Evolutionary conservation across 2,113 vertebrate genomes (phyloP).

Genomic region (Oxygymnocypris stewartii): DNA sequence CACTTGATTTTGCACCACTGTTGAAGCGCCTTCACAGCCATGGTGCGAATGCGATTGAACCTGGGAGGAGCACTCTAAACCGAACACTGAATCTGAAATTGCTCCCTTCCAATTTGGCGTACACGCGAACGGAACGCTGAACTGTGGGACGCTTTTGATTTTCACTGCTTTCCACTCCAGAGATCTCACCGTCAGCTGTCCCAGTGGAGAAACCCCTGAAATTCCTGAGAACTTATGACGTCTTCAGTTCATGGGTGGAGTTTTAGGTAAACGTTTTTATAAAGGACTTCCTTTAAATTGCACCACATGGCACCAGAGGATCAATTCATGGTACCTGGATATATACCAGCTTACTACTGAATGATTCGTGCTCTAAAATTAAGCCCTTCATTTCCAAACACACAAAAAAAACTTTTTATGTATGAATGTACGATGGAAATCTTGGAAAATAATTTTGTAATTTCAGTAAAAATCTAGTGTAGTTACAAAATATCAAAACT

Average conservation of each 20-base stretch:
- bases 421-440: not conserved
- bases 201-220: not conserved
- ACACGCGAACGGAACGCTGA: not conserved
- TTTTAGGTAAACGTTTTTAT: not conserved
- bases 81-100: not conserved
- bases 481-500: too few species aligned
- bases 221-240: constrained; percentile 19
- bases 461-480: too few species aligned
- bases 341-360: too few species aligned
- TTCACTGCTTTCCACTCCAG: not conserved
- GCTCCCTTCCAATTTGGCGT: not conserved
- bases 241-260: constrained; percentile 9
- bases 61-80: not conserved
- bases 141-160: not conserved
- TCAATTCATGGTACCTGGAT: not conserved
- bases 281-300: not conserved
- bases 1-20: constrained; percentile 91
- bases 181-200: not conserved
- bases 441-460: not conserved
- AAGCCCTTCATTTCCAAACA: not conserved
- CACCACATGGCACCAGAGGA: not conserved
- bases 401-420: too few species aligned
- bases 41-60: constrained; percentile 56
- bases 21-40: constrained; percentile 91
- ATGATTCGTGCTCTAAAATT: not conserved